These are phyloP conservation scores for Chloroceryle amazona DNA, from an alignment of 2,797 vertebrate species.

Conservation along the genomic window DNA sequence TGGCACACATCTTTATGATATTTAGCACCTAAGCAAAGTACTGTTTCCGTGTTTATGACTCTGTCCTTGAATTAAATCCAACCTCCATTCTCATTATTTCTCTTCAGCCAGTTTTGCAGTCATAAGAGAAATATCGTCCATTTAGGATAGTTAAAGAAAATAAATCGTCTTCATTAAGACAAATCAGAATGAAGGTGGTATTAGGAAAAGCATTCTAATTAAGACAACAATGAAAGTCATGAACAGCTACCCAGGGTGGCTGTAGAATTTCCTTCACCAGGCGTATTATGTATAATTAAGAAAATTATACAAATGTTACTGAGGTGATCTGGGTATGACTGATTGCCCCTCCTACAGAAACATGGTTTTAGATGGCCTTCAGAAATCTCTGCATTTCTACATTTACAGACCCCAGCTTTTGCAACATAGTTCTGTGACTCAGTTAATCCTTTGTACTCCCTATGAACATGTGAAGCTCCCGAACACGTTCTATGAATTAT, in stretches of 20 bases:
- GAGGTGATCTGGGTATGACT: background rate
- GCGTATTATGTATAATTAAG: background rate
- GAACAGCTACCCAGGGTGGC: background rate
- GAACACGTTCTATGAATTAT: background rate
- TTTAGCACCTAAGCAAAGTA: background rate
- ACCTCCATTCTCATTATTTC: background rate
- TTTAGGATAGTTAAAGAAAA: background rate
- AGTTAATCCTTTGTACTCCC: background rate
- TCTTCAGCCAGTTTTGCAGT: background rate
- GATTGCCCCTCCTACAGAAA: background rate
- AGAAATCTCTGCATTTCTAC: background rate
- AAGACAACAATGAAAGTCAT: background rate
- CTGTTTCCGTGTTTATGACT: background rate
- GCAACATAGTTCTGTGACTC: background rate
- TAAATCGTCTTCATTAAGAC: background rate
- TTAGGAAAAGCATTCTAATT: background rate
- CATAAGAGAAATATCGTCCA: background rate
- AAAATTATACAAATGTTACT: background rate
- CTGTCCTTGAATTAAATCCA: background rate
- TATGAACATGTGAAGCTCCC: background rate
- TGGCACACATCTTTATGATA: background rate
- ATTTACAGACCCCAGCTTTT: background rate
- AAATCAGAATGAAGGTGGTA: background rate
- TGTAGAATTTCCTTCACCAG: background rate
- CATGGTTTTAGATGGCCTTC: background rate